These are phyloP conservation scores for Diuraphis noxia DNA, from an alignment of 1,140 invertebrate species.

Conservation along the genomic window DNA sequence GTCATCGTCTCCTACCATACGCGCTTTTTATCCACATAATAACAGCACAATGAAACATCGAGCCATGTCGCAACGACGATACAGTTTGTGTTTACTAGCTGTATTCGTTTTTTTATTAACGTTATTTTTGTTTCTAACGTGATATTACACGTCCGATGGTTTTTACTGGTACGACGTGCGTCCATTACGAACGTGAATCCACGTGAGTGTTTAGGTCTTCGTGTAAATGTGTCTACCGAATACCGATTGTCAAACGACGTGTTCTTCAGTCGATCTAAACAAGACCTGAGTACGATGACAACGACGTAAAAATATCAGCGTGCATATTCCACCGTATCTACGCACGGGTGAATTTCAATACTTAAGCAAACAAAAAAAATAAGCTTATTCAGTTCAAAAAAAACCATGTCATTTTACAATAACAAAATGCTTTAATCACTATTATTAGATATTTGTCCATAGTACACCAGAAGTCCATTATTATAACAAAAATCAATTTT, in stretches of 20 bases:
- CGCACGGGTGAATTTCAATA: not conserved
- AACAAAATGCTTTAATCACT: not conserved
- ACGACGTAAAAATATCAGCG: not conserved
- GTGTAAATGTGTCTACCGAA: not conserved
- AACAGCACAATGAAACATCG: not conserved
- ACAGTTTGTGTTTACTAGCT: not conserved
- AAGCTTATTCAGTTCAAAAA: not conserved
- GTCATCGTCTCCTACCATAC: not conserved
- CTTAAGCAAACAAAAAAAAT: not conserved
- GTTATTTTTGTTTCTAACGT: not conserved
- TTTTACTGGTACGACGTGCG: not conserved
- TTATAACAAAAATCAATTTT: not conserved
- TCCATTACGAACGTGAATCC: not conserved
- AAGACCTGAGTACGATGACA: not conserved
- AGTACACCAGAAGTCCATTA: too few species aligned
- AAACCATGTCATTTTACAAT: too few species aligned
- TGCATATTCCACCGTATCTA: not conserved
- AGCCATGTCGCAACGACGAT: not conserved
- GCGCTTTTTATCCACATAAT: not conserved
- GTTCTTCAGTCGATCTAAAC: not conserved
- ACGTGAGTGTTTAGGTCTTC: not conserved
- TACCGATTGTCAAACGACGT: not conserved
- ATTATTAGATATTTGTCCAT: not conserved
- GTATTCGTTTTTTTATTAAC: not conserved
- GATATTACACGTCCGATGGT: not conserved